Evolutionary conservation across 1,140 invertebrate genomes (phyloP).

Genomic region (Brachystomella parvula): DNA sequence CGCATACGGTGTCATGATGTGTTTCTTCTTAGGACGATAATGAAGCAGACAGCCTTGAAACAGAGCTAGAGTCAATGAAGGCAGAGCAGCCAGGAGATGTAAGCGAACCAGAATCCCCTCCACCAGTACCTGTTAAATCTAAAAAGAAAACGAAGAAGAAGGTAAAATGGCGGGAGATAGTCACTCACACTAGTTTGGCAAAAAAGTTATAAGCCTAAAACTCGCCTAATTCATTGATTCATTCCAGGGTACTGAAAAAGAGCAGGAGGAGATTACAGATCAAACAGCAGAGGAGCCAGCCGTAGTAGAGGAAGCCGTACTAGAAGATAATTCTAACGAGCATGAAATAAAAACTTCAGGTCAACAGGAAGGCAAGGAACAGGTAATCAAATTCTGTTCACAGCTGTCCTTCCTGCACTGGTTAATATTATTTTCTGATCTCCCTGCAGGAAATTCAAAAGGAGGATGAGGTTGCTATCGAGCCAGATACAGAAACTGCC

Average conservation of each 20-base stretch:
- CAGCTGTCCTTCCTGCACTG: neutral
- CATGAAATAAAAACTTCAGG: too few relatives aligned
- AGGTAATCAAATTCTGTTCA: neutral
- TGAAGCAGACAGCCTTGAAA: neutral
- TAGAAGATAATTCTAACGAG: too few relatives aligned
- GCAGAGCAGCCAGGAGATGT: neutral
- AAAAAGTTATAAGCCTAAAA: too few relatives aligned
- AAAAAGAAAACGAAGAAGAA: slow-evolving; percentile 1
- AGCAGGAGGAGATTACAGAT: too few relatives aligned
- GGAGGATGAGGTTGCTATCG: neutral
- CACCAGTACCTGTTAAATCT: neutral
- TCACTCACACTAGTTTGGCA: too few relatives aligned
- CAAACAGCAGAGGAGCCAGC: too few relatives aligned
- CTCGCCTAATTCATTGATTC: too few relatives aligned
- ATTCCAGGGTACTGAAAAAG: too few relatives aligned
- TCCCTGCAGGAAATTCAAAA: neutral
- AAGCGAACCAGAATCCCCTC: neutral
- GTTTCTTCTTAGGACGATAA: neutral
- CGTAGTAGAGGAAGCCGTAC: too few relatives aligned
- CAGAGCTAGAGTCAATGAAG: neutral
- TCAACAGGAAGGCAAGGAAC: too few relatives aligned
- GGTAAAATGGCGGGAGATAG: too few relatives aligned
- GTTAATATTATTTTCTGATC: neutral
- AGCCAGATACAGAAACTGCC: neutral
- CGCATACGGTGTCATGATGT: too few relatives aligned